Percentiles rank a stretch among this genome's conserved stretches.
Evolutionary conservation across 2,888 invertebrate genomes (phyloP).

Genomic region (Andrena haemorrhoa): DNA sequence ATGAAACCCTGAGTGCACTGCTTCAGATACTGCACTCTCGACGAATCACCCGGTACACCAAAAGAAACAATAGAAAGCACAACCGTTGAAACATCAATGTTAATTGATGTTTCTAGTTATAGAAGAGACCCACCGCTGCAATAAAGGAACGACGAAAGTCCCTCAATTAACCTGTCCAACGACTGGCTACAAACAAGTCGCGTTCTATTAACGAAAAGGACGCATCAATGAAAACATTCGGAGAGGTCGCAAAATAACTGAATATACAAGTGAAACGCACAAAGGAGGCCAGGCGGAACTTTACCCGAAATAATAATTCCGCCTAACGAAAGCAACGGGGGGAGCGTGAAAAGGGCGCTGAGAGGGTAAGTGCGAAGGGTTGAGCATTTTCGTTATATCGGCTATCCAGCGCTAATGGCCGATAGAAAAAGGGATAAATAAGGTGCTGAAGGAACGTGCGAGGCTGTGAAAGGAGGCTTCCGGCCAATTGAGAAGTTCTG

Average conservation of each 20-base stretch:
- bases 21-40: too few relatives aligned
- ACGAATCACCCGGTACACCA: too few relatives aligned
- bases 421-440: constrained; percentile 67
- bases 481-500: constrained; percentile 67
- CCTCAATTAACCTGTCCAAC: too few relatives aligned
- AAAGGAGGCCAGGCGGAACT: background rate
- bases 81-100: too few relatives aligned
- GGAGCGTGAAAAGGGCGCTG: constrained; percentile 1
- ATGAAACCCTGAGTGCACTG: too few relatives aligned
- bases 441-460: constrained; percentile 56
- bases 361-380: constrained; percentile 21
- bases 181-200: too few relatives aligned
- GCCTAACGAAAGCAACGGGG: background rate
- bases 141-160: too few relatives aligned
- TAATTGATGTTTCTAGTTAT: too few relatives aligned
- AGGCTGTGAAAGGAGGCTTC: constrained; percentile 59
- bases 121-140: too few relatives aligned
- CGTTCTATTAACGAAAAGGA: too few relatives aligned
- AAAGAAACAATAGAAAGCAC: too few relatives aligned
- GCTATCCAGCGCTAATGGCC: constrained; percentile 59
- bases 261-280: background rate
- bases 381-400: constrained; percentile 48
- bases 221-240: too few relatives aligned
- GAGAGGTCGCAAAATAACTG: background rate
- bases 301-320: constrained; percentile 38